Evolutionary conservation across 2,797 vertebrate genomes (phyloP).

Genomic region (Loriculus beryllinus): DNA sequence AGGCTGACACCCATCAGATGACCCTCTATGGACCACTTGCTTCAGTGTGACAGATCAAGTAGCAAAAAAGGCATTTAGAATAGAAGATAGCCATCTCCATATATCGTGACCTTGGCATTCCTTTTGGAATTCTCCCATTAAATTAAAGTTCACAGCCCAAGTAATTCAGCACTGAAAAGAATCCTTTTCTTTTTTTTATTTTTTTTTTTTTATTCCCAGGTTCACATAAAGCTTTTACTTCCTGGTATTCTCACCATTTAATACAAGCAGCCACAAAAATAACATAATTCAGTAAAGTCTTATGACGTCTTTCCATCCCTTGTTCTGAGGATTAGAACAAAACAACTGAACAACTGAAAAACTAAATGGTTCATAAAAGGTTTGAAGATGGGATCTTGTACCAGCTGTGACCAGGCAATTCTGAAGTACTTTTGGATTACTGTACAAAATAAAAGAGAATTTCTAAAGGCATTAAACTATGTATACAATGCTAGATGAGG

Average conservation of each 20-base stretch:
- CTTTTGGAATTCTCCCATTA: background rate
- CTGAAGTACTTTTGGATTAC: background rate
- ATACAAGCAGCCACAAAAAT: background rate
- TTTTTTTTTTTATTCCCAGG: background rate
- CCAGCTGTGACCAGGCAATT: background rate
- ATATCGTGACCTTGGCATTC: background rate
- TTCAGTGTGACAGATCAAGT: background rate
- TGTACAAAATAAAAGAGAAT: background rate
- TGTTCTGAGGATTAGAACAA: background rate
- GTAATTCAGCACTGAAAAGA: background rate
- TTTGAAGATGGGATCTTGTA: background rate
- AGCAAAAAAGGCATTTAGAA: background rate
- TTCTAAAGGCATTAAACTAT: background rate
- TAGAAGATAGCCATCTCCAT: background rate
- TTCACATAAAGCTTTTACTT: background rate
- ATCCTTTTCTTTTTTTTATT: background rate
- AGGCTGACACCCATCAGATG: conserved; percentile 22
- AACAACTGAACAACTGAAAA: background rate
- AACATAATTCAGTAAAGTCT: background rate
- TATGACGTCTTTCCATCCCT: background rate
- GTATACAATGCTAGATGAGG: background rate
- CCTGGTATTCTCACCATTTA: background rate
- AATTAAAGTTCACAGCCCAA: background rate
- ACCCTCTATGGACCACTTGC: background rate
- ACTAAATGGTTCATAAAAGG: background rate